Base-by-base conservation (phyloP, 2,888 invertebrate species). In the Xanthia togata region DNA sequence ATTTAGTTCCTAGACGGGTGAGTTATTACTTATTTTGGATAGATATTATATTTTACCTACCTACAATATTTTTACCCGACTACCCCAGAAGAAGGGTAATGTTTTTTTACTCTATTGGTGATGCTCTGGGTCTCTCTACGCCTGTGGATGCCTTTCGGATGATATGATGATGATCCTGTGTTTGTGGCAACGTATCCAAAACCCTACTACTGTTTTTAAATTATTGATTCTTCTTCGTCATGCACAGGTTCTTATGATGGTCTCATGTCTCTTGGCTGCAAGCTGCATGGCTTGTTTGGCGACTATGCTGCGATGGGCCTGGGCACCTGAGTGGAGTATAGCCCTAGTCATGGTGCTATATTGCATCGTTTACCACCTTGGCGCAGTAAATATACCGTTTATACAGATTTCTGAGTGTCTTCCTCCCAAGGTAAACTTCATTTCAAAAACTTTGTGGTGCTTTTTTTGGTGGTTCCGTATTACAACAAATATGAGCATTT, bases 1-100 rank as follows among this genome's bases (percentile, higher is more conserved):
- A 97, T 87, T 90, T 94, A 59, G 91, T 96, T 9, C 97, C 97
- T 14, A 93, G 98, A 86, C 92, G 97, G 89, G 94, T 94, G 78
- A 89, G 90, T 68, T 63, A 44, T 17, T 35, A 26, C 0, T 17
- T n/a, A 57, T 23, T 35, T 72, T 47, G 26, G 26, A 26, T 26
- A 26, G 26, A 3, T 57, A 20, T 5, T 57, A 57, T 6, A 12
- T n/a, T 47, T 47, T 47, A 31, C 31, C 31, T 47, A 17, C 14
- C 2, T 31, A 26, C 41, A 35, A 20, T n/a, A 38, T 3, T 47
- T n/a, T 68, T 26, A 47, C n/a, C 17, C 2, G 4, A 44, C 0
- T 44, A 35, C 31, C 11, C 17, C 17, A 9, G 26, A 50, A 47
- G 26, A 20, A 26, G 1, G 26, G 6, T 12, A 26, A 26, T 44